Conservation (phyloP, 2,797 vertebrate genomes). For the Remorina albescens region DNA sequence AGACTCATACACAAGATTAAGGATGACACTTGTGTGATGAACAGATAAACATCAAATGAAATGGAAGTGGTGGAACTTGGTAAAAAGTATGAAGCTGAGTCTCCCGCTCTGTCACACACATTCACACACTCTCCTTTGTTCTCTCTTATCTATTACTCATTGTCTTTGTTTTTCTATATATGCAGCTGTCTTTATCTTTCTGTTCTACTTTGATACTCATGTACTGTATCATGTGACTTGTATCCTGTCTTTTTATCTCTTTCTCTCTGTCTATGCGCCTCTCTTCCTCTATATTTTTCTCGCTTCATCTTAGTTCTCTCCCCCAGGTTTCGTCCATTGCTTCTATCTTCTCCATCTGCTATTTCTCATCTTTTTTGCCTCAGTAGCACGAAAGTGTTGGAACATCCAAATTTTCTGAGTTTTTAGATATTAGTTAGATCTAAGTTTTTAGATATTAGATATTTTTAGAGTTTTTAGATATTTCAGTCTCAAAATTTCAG, state of each 20-base stretch:
- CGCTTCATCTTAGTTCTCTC: neutral
- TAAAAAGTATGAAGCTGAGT: conserved; percentile 12
- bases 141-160: conserved; percentile 5
- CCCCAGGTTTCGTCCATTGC: neutral
- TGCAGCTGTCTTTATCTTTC: conserved; percentile 28
- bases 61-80: conserved; percentile 30
- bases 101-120: neutral
- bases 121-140: accelerated
- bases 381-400: too few species aligned
- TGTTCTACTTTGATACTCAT: conserved; percentile 17
- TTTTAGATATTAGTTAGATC: too few species aligned
- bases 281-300: neutral
- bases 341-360: neutral
- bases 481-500: too few species aligned
- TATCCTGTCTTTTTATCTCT: conserved; percentile 1
- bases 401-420: too few species aligned
- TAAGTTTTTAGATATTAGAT: too few species aligned
- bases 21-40: conserved; percentile 38
- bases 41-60: conserved; percentile 62
- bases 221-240: conserved; percentile 14
- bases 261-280: neutral
- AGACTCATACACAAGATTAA: conserved; percentile 42
- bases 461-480: too few species aligned
- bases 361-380: neutral
- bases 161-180: neutral